Evolutionary conservation across 2,888 invertebrate genomes (phyloP), one percentile per base, ranked within the genome.

Genomic region (Polietes domitor): DNA sequence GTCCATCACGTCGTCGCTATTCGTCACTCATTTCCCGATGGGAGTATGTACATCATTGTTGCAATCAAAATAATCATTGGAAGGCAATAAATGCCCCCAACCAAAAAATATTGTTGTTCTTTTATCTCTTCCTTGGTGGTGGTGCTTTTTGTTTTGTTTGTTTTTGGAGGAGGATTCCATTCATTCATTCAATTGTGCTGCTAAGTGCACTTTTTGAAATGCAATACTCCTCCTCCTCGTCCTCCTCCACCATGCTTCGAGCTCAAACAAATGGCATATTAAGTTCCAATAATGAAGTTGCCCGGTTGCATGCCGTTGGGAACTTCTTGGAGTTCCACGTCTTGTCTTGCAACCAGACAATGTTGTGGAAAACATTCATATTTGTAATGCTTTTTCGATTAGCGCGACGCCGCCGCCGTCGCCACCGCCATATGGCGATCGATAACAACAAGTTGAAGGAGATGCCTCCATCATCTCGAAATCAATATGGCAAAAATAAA

Each of bases 131-230:
- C 24, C 55, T 21, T 26, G 7, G 32, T 63, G 28, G 32, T 4
- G n/a, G 17, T 26, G 55, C n/a, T 15, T 10, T 15, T 32, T 32
- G 37, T 58, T 21, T 24, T 72, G 53, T 72, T 47, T 70, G 47
- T 10, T 15, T 70, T 47, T 17, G 10, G 26, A 43, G n/a, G n/a
- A 15, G 6, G 6, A 24, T 72, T 72, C 15, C 37, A 55, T n/a
- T n/a, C n/a, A 9, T 72, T 41, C 63, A 63, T 65, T 65, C 65
- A 65, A 72, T 65, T 77, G 73, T 37, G 63, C 65, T 77, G 55
- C 72, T 70, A 78, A 80, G 41, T 83, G 71, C 77, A 50, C 26
- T 81, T 83, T 41, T 68, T 68, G 65, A 65, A 68, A 76, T 70
- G 41, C 71, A 78, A 76, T 63, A 32, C 9, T n/a, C 53, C 63